Percentiles rank a stretch among this genome's conserved stretches.
These are phyloP conservation scores for Manis javanica DNA, from an alignment of 2,797 vertebrate species.

Conservation along the genomic window DNA sequence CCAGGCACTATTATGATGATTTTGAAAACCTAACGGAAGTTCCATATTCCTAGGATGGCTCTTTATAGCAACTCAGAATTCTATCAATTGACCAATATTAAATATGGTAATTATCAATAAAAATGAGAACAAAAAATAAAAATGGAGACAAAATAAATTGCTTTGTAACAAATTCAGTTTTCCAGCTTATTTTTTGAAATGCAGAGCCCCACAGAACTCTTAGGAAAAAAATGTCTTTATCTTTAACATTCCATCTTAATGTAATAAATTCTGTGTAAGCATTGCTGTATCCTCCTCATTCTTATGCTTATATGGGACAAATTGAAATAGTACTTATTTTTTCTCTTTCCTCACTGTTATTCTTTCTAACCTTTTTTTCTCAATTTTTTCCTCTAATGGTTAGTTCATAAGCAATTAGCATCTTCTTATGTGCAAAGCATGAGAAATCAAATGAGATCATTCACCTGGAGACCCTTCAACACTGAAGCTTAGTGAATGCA, in stretches of 20 bases:
- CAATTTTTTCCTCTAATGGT: not conserved
- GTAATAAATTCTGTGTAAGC: not conserved
- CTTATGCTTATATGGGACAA: not conserved
- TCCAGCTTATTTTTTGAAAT: not conserved
- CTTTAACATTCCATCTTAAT: not conserved
- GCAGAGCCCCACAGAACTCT: not conserved
- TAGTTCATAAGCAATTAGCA: not conserved
- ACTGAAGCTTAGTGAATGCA: not conserved
- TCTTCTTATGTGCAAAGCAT: not conserved
- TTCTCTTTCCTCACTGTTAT: not conserved
- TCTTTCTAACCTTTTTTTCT: not conserved
- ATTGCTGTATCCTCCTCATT: not conserved
- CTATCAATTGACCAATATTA: not conserved
- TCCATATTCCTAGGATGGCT: not conserved
- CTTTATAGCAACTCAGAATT: not conserved
- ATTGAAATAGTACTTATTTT: not conserved
- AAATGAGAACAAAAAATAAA: not conserved
- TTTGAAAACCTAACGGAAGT: not conserved
- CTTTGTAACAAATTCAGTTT: not conserved
- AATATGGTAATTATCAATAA: not conserved
- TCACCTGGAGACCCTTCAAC: not conserved
- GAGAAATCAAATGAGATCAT: not conserved
- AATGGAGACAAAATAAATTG: not conserved
- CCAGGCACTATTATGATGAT: not conserved
- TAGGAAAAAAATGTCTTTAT: not conserved